Evolutionary conservation across 1,140 invertebrate species (phyloP).

Genomic region (Cecropterus lyciades): DNA sequence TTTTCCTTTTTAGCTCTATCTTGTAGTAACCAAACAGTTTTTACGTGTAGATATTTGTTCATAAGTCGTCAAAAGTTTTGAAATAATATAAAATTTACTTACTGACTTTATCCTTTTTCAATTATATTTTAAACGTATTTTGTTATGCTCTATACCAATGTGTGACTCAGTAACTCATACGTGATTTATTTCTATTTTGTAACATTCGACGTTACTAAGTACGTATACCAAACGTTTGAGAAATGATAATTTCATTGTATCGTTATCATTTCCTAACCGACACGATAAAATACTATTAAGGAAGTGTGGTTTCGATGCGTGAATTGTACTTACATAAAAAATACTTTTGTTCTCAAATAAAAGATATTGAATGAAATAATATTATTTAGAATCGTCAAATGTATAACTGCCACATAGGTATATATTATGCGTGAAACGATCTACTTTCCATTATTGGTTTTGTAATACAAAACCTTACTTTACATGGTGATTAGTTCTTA

Average conservation of each 20-base stretch:
- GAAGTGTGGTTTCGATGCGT: constrained; percentile 19
- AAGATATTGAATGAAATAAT: too few species aligned
- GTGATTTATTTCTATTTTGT: constrained; percentile 24
- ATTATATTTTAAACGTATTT: not conserved
- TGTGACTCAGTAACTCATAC: constrained; percentile 1
- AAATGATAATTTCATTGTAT: constrained; percentile 26
- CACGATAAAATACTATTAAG: constrained; percentile 21
- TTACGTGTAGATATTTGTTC: not conserved
- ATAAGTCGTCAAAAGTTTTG: not conserved
- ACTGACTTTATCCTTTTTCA: not conserved
- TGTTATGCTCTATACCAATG: not conserved
- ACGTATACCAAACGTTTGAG: constrained; percentile 13
- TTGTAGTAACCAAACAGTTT: too few species aligned
- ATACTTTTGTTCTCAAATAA: not conserved
- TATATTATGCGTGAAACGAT: not conserved
- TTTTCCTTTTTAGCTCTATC: too few species aligned
- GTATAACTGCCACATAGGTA: too few species aligned
- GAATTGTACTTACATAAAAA: constrained; percentile 3
- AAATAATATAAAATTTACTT: not conserved
- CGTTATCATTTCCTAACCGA: constrained; percentile 29
- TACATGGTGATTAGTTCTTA: constrained; percentile 54
- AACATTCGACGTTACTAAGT: constrained; percentile 7
- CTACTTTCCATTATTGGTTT: constrained; percentile 48
- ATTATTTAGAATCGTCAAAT: constrained; percentile 1
- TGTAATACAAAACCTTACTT: constrained; percentile 48